Evolutionary conservation across 2,888 invertebrate genomes (phyloP), one percentile per base, ranked within the genome.

Genomic region (Thymelicus sylvestris): DNA sequence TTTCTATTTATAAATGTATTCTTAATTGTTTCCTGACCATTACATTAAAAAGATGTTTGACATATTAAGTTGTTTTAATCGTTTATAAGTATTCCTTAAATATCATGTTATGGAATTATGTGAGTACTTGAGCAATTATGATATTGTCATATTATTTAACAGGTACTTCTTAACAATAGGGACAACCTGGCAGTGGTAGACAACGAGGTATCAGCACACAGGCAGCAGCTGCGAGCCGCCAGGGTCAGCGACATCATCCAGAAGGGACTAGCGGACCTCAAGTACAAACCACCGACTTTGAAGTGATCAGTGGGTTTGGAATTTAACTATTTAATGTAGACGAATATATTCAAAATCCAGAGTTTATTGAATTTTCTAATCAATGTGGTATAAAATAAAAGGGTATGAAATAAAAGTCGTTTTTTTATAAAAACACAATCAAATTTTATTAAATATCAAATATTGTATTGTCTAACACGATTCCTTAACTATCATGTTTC

Each of bases 391-490:
- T 24, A 31, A 24, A n/a, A 57, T 24, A 31, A 7, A 48, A 24
- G 15, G 24, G 10, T 15, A 24, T 39, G 7, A 77, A 88, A 86
- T 86, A 85, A 90, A 89, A 87, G 64, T 57, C 75, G 15, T 64
- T 44, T 68, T 24, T 73, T 15, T 91, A 89, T 85, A 89, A 92
- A 92, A 93, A 93, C 93, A 93, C 93, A 92, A 92, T 93, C 92
- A 92, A 92, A 91, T 93, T 92, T 92, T 92, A 91, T 92, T 93
- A 90, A 90, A 93, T 93, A 93, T 93, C 92, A 93, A 93, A 93
- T 93, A 93, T 88, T 92, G 93, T 93, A 93, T 93, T 93, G 93
- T 93, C 93, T 93, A 93, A 93, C 93, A 93, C 93, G 92, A 93
- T 91, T 89, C 89, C 91, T 92, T 93, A 92, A 87, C 89, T 92